Evolutionary conservation across 1,140 invertebrate species (phyloP), one percentile per base, ranked within the genome.

Genomic region (Trinorchestia longiramus): DNA sequence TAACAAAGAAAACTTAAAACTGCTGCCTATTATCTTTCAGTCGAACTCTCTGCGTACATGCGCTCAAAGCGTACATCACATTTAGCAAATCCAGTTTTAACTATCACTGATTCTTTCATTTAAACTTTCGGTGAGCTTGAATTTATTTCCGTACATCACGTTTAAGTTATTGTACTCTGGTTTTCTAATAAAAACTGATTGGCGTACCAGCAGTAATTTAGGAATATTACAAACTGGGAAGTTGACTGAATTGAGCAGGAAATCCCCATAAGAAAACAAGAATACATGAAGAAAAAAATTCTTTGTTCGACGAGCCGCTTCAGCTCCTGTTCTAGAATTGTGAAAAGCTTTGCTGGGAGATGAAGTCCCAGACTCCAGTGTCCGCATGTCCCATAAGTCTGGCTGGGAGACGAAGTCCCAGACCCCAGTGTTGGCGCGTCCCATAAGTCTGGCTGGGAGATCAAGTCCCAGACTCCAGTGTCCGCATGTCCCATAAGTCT

Each of bases 331-430:
- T 23, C 15, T 77, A 77, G n/a, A 77, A 77, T 77, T 77, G 62
- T 77, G 62, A 77, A 36, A 28, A 77, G 62, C 36, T 77, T 77
- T 77, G 62, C 62, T 77, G 62, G 47, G 47, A 53, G 47, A 53
- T 19, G 47, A 53, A 53, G 6, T 53, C 47, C 40, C 62, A 40
- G 17, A 77, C 40, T 77, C 62, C 62, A 19, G 88, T 90, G 41
- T 90, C 88, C 23, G 23, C 88, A 41, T 90, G 88, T 90, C 88
- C n/a, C 88, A 90, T 90, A 90, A 28, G 88, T 90, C 88, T 90
- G 88, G 11, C 23, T 28, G 17, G 41, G 23, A 53, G n/a, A 41
- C n/a, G 11, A 90, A 90, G 42, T 90, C n/a, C n/a, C n/a, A 40
- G 36, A 87, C 41, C 40, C 87, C 87, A n/a, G 90, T 92, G 43